Conservation (phyloP, 2,797 vertebrate genomes). For the Carapus acus region DNA sequence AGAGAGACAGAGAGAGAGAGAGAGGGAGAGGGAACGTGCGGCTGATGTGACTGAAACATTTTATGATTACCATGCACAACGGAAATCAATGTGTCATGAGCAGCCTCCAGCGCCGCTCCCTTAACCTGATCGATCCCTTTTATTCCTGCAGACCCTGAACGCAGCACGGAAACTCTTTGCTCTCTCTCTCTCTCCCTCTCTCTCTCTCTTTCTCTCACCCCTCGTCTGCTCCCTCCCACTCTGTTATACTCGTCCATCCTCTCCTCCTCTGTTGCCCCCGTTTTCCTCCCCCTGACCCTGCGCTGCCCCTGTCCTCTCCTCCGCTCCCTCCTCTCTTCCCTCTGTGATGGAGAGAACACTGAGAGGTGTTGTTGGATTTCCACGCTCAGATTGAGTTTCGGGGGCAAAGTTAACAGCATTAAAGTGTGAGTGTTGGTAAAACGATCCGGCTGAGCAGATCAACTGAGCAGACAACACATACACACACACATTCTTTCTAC, state of each 20-base stretch:
- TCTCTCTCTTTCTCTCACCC: background rate
- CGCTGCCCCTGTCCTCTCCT: background rate
- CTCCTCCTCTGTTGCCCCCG: background rate
- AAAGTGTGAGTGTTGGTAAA: background rate
- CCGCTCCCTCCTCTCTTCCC: background rate
- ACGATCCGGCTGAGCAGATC: background rate
- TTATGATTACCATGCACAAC: constrained; percentile 18
- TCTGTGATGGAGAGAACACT: background rate
- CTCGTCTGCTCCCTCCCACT: background rate
- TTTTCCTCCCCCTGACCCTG: background rate
- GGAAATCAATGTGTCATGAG: constrained; percentile 44
- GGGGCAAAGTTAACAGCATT: constrained; percentile 4
- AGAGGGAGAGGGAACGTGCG: background rate
- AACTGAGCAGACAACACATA: background rate
- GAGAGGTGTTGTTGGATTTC: background rate
- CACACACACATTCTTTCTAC: background rate
- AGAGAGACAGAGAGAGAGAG: background rate
- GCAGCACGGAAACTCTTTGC: constrained; percentile 4
- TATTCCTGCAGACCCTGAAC: background rate
- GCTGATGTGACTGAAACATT: constrained; percentile 13
- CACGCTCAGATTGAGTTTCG: background rate
- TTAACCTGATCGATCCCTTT: constrained; percentile 7
- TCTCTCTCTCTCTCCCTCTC: background rate
- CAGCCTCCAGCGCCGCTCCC: constrained; percentile 8
- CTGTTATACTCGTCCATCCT: background rate